Percentiles rank a stretch among this genome's conserved stretches.
Conservation (phyloP, 2,888 invertebrate genomes). For the Ceratothoa steindachneri region DNA sequence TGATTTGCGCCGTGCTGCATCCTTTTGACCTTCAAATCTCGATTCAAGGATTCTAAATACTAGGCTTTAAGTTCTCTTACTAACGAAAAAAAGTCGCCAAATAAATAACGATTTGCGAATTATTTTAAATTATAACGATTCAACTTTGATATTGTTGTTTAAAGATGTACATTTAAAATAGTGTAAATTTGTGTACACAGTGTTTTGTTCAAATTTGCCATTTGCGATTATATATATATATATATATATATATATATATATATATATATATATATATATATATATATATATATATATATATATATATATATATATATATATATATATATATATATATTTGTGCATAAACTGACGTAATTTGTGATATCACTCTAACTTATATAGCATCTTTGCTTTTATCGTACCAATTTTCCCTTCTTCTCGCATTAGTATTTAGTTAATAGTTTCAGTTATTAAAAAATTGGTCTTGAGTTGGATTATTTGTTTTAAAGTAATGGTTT, state of each 20-base stretch:
- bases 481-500: too few species aligned
- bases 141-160: neutral
- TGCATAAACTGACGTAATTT: neutral
- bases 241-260: neutral
- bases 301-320: neutral
- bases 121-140: neutral
- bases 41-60: too few species aligned
- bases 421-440: too few species aligned
- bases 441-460: too few species aligned
- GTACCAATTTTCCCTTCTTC: neutral
- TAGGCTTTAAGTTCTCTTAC: neutral
- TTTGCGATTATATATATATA: neutral
- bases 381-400: too few species aligned
- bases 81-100: neutral
- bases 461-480: too few species aligned
- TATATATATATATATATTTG: constrained; percentile 1
- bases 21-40: too few species aligned
- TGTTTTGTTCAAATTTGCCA: neutral
- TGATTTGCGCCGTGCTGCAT: too few species aligned
- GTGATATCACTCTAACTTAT: too few species aligned
- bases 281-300: neutral
- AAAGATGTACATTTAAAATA: neutral
- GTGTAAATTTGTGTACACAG: neutral
- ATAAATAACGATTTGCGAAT: neutral
- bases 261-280: neutral